phyloP scores from a whole-genome alignment of 2,888 invertebrate genomes.

The Ormyrus labotus region DNA sequence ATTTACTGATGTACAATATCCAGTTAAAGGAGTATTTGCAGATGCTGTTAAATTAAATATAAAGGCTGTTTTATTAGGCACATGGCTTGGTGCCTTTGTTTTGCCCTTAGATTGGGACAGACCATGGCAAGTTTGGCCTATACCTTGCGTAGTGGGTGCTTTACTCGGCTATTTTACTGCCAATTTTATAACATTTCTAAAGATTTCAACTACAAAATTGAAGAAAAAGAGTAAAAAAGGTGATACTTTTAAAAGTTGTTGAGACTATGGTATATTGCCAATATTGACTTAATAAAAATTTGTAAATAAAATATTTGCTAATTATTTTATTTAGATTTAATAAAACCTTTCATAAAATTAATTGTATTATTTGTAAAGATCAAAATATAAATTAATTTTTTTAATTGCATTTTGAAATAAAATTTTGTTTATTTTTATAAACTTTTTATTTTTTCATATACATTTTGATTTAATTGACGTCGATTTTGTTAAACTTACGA shows the following conservation, averaged over 20 bases:
- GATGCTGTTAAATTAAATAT: constrained; percentile 79
- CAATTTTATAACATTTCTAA: constrained; percentile 53
- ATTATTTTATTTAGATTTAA: not conserved
- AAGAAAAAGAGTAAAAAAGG: constrained; percentile 45
- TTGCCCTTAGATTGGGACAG: constrained; percentile 95
- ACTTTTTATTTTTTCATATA: no score
- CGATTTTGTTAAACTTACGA: no score
- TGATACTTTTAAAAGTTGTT: constrained; percentile 47
- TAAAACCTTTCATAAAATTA: not conserved
- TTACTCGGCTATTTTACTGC: constrained; percentile 78
- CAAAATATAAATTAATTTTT: no score
- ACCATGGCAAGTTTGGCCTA: constrained; percentile 91
- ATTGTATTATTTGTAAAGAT: not conserved
- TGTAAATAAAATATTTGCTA: constrained; percentile 33
- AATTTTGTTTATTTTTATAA: no score
- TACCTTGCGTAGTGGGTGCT: constrained; percentile 84
- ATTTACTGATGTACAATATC: constrained; percentile 77
- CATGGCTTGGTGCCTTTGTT: constrained; percentile 90
- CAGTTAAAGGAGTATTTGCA: constrained; percentile 72
- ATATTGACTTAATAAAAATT: constrained; percentile 11
- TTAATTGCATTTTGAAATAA: no score
- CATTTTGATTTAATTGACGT: no score
- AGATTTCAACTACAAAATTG: constrained; percentile 36
- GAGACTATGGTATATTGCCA: constrained; percentile 13
- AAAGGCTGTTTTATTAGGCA: constrained; percentile 82